These are phyloP conservation scores for Campoplex capitator DNA, from an alignment of 2,888 invertebrate species.

Conservation along the genomic window DNA sequence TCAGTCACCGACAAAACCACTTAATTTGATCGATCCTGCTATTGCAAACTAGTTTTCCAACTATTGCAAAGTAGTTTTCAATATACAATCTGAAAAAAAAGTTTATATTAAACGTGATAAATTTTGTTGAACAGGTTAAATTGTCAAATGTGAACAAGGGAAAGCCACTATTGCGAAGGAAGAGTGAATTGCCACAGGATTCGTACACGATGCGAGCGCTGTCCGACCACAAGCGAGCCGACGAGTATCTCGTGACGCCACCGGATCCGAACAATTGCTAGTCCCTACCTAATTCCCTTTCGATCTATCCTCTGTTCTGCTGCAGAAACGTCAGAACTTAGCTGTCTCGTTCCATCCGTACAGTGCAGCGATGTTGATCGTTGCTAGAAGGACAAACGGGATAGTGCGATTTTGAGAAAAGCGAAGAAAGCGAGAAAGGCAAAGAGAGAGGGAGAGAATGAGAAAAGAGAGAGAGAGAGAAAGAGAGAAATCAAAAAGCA, in stretches of 20 bases:
- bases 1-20: neutral
- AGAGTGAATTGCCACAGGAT: constrained; percentile 98
- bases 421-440: constrained; percentile 25
- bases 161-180: constrained; percentile 96
- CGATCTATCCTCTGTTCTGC: constrained; percentile 81
- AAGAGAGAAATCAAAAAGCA: neutral
- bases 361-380: constrained; percentile 48
- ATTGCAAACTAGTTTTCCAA: too few relatives aligned
- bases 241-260: constrained; percentile 94
- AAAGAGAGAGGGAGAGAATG: neutral
- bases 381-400: constrained; percentile 11
- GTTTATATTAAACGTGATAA: neutral
- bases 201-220: constrained; percentile 95
- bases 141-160: constrained; percentile 86
- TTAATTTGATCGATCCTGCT: neutral
- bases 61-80: too few relatives aligned
- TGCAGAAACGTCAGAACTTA: constrained; percentile 81
- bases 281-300: constrained; percentile 85
- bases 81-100: neutral
- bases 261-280: constrained; percentile 95
- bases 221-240: constrained; percentile 96
- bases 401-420: constrained; percentile 21
- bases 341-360: constrained; percentile 55
- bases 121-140: constrained; percentile 75
- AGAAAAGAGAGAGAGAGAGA: constrained; percentile 12